Conservation (phyloP, 2,797 vertebrate species). For the Microctenopoma stevenorrisi region DNA sequence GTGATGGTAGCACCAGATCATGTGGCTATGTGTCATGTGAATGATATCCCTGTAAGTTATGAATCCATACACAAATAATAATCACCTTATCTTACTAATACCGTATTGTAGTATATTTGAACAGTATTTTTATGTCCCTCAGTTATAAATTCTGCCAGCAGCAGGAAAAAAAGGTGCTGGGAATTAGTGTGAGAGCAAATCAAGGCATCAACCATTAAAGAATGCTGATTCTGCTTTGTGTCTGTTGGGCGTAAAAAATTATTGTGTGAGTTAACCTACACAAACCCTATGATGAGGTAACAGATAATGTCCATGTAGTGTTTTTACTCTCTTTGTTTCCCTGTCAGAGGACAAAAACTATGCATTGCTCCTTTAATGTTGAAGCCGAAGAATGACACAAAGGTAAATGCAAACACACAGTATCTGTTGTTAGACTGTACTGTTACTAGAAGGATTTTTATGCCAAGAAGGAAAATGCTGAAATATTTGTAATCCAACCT, state of each 20-base stretch:
- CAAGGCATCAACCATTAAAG: neutral
- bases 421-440: neutral
- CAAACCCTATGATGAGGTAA: too few relatives aligned
- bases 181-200: too few relatives aligned
- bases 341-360: neutral
- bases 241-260: constrained; percentile 1
- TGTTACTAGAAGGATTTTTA: neutral
- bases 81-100: too few relatives aligned
- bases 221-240: too few relatives aligned
- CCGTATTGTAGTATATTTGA: too few relatives aligned
- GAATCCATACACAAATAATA: neutral
- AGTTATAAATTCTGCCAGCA: too few relatives aligned
- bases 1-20: too few relatives aligned
- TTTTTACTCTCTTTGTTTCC: neutral
- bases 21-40: neutral
- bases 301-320: neutral
- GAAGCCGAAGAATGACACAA: neutral
- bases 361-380: neutral
- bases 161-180: too few relatives aligned
- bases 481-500: neutral
- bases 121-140: too few relatives aligned
- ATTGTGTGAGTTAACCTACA: too few relatives aligned
- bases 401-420: neutral
- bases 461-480: neutral
- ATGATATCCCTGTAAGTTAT: neutral